Conservation (phyloP, 2,797 vertebrate genomes). For the Smutsia gigantea region DNA sequence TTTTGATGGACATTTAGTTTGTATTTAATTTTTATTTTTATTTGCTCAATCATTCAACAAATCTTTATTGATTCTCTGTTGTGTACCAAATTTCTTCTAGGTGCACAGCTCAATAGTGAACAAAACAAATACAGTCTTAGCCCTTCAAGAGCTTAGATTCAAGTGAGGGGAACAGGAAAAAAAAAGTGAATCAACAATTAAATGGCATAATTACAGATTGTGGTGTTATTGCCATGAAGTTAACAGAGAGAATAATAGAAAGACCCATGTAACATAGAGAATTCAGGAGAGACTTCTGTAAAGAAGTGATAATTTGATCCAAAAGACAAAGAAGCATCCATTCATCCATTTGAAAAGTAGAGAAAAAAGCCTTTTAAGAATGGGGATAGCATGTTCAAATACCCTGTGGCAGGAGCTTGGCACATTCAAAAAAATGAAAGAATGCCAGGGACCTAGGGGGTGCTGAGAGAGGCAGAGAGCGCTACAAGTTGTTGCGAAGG, state of each 20-base stretch:
- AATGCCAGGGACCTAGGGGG: neutral
- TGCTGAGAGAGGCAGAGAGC: neutral
- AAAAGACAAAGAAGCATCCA: neutral
- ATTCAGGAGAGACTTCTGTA: neutral
- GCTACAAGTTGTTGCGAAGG: neutral
- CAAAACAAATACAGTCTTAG: neutral
- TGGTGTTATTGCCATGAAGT: neutral
- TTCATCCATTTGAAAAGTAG: neutral
- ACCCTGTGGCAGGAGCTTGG: neutral
- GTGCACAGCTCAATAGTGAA: neutral
- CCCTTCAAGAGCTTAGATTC: neutral
- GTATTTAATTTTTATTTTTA: constrained; percentile 14
- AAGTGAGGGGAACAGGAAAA: neutral
- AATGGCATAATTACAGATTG: neutral
- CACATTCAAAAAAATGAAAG: neutral
- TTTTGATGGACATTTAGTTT: neutral
- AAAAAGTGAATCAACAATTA: neutral
- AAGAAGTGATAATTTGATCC: neutral
- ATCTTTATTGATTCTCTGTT: neutral
- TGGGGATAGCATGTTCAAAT: neutral
- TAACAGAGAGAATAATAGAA: neutral
- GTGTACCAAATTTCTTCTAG: neutral
- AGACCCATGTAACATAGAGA: neutral
- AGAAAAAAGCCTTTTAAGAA: neutral
- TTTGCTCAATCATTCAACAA: neutral